Conservation (phyloP, 35 echinoderm and acorn worm genomes). For the Ophiothrix spiculata region DNA sequence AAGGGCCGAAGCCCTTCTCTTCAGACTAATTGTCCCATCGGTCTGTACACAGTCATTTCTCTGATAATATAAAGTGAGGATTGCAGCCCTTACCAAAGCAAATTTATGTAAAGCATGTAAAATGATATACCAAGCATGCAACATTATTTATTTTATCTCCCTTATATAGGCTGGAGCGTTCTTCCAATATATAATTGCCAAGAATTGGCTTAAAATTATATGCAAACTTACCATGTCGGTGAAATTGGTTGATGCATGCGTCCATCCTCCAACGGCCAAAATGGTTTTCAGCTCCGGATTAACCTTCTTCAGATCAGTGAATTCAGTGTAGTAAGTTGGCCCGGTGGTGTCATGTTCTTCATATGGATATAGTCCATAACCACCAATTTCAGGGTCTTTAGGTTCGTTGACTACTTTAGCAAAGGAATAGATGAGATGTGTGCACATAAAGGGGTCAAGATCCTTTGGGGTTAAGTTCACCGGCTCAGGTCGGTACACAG, state of each 20-base stretch:
- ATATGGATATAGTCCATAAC: background rate
- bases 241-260: constrained; percentile 19
- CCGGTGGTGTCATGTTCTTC: constrained; percentile 30
- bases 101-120: too few species aligned
- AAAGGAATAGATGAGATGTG: constrained; percentile 44
- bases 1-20: too few species aligned
- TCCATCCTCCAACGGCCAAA: constrained; percentile 49
- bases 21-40: too few species aligned
- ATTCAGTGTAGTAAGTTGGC: constrained; percentile 14
- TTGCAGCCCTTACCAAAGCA: too few species aligned
- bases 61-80: too few species aligned
- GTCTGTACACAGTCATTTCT: too few species aligned
- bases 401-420: constrained; percentile 14
- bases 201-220: too few species aligned
- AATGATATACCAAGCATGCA: too few species aligned
- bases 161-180: too few species aligned
- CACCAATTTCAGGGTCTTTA: too few species aligned
- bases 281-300: constrained; percentile 30
- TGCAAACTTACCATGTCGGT: constrained; percentile 34
- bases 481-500: constrained; percentile 29
- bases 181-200: too few species aligned
- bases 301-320: constrained; percentile 24
- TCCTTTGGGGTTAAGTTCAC: constrained; percentile 7
- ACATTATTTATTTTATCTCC: too few species aligned
- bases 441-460: constrained; percentile 38